Evolutionary conservation across 2,888 invertebrate species (phyloP), one percentile per base, ranked within the genome.

Genomic region (Ectropis crepuscularia): DNA sequence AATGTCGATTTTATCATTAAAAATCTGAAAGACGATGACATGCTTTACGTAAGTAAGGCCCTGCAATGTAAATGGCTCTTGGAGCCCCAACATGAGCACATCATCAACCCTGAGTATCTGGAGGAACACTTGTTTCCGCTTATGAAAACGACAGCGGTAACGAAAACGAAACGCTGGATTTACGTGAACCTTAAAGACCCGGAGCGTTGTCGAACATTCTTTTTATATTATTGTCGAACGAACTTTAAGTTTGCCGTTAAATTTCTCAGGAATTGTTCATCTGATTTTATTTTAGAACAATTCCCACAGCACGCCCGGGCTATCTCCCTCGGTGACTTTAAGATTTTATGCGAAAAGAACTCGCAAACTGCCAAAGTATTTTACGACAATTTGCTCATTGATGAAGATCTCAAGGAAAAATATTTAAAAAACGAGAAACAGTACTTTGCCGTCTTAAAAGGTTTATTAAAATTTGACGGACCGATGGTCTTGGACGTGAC

Each of bases 31-130:
- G 77, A 83, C 37, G 77, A 81, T 28, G 85, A 88, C 60, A 81
- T 89, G 83, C 67, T 90, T 4, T 87, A 81, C 53, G 88, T 89
- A 0, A 85, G 82, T 65, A 80, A 81, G 74, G 85, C 86, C 0
- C 68, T 90, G 0, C 85, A 42, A 51, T 51, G 51, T n/a, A 51
- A 51, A n/a, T 51, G 51, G 51, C 51, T 51, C 0, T 7, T 51
- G 41, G 41, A n/a, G 0, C 1, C 41, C n/a, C 6, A 10, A 41
- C 28, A 28, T 42, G 16, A 42, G 41, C 41, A 51, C 11, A 41
- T 51, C 7, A 28, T 51, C 4, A 42, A 51, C n/a, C 51, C 51
- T 1, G 10, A 41, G 28, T 41, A 51, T n/a, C 28, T 51, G 7
- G 51, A 51, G 28, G 41, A 28, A 5, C 28, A 7, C 9, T 41